These are phyloP conservation scores for Anas flavirostris DNA, from an alignment of 2,797 vertebrate genomes.

Conservation along the genomic window DNA sequence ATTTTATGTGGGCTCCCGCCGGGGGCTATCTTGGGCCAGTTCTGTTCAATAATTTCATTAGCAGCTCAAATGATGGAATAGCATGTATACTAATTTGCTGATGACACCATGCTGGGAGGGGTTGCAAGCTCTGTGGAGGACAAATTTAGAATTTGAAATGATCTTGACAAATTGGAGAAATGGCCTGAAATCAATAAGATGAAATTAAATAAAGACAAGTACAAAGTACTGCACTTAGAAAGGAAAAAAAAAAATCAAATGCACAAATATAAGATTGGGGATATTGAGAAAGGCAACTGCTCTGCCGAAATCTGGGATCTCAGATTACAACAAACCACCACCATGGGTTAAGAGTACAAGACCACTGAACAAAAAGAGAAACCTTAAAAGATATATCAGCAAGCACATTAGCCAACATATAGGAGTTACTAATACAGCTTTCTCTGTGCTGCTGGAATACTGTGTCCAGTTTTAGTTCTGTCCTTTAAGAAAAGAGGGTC, in stretches of 20 bases:
- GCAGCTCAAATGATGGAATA: conserved; percentile 18
- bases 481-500: neutral
- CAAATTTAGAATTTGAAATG: conserved; percentile 17
- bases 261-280: neutral
- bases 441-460: neutral
- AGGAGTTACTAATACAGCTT: neutral
- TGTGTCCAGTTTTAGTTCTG: neutral
- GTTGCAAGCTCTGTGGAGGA: neutral
- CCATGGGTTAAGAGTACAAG: neutral
- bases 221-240: neutral
- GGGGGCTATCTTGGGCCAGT: neutral
- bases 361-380: neutral
- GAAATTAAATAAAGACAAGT: conserved; percentile 27
- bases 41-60: conserved; percentile 54
- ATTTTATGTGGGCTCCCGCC: neutral
- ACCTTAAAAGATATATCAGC: neutral
- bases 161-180: conserved; percentile 1
- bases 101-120: neutral
- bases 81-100: conserved; percentile 7
- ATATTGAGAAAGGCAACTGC: neutral
- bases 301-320: neutral
- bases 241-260: neutral
- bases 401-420: neutral
- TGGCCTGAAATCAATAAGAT: conserved; percentile 19
- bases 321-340: neutral